Evolutionary conservation across 2,113 vertebrate species (phyloP).

Genomic region (Rhineura floridana): DNA sequence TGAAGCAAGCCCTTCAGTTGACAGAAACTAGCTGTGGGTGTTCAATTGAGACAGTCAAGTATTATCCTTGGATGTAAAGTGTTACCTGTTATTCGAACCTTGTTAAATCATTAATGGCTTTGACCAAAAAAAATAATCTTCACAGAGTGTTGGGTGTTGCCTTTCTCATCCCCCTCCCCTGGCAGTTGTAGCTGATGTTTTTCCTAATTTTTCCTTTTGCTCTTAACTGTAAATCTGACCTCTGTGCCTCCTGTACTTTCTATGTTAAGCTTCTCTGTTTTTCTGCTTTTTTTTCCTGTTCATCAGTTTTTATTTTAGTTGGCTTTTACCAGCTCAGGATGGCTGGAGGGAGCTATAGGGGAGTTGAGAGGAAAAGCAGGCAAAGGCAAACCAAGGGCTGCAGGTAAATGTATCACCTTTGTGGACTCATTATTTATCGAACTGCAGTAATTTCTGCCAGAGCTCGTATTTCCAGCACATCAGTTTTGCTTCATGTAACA

Average conservation of each 20-base stretch:
- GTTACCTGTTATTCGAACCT: conserved; percentile 14
- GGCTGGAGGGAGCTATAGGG: conserved; percentile 80
- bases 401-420: conserved; percentile 77
- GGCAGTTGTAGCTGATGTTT: conserved; percentile 66
- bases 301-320: conserved; percentile 77
- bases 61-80: neutral
- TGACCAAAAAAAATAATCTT: conserved; percentile 27
- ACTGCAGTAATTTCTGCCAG: conserved; percentile 63
- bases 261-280: conserved; percentile 58
- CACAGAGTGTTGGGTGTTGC: conserved; percentile 36
- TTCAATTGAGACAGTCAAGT: neutral
- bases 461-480: conserved; percentile 39
- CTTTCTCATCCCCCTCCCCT: conserved; percentile 47
- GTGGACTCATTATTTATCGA: conserved; percentile 64
- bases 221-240: conserved; percentile 71
- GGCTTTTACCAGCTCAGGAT: conserved; percentile 80
- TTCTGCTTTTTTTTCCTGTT: conserved; percentile 77
- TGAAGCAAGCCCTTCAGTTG: neutral
- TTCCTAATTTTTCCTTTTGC: conserved; percentile 73
- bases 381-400: conserved; percentile 74
- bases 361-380: conserved; percentile 75
- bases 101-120: conserved; percentile 2
- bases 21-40: neutral
- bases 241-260: conserved; percentile 72
- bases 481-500: conserved; percentile 26